Evolutionary conservation across 1,140 invertebrate species (phyloP), one percentile per base, ranked within the genome.

Genomic region (Bombus pascuorum): DNA sequence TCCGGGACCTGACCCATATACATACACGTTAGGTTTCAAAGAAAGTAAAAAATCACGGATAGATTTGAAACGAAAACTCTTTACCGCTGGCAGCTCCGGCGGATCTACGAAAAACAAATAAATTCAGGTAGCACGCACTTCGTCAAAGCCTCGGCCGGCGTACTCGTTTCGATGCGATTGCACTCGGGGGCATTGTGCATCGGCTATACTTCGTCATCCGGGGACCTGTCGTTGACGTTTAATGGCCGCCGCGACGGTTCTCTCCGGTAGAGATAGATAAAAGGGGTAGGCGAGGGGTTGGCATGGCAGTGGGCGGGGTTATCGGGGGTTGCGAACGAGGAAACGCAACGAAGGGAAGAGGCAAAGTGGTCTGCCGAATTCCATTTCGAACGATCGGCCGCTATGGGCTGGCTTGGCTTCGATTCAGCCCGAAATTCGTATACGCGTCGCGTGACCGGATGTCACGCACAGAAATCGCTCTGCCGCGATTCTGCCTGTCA

Each of bases 401-500:
- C 47, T 15, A 66, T 47, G 44, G 59, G 72, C 37, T 76, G 79
- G 81, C 66, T 80, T 34, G 0, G 3, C 44, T 34, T 25, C 12
- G 65, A 44, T 89, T 83, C 89, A 32, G 62, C 75, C 84, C 42
- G 62, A 57, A 77, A 83, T 75, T 83, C 76, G 84, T 62, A 83
- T 89, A 83, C 84, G 72, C 74, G 53, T 74, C 70, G 82, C 88
- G 82, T 80, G 89, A 90, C 89, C 89, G 88, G 88, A 89, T 76
- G 89, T 90, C 89, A 89, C 89, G 88, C 71, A 59, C 89, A 90
- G 89, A 71, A 89, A 87, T 90, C 89, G 88, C 79, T 87, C 85
- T 87, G 71, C 85, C 79, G 71, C 81, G 81, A 85, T 89, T 85
- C 78, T 44, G 53, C 44, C 57, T 87, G 89, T 87, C 89, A 89